Evolutionary conservation across 2,113 vertebrate genomes (phyloP), one percentile per base, ranked within the genome.

Genomic region (Forbesichthys agassizii): DNA sequence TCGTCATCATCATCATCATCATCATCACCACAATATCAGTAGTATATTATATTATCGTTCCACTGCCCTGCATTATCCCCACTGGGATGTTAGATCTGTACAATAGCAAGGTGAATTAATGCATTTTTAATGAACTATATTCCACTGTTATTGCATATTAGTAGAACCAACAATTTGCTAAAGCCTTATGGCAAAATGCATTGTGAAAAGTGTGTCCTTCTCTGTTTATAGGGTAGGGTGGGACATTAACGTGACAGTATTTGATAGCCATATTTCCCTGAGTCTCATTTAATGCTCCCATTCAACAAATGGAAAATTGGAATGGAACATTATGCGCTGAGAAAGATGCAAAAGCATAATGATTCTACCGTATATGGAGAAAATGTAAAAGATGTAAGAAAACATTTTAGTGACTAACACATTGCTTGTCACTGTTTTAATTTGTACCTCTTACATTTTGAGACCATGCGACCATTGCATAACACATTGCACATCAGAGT

Each of bases 81-180:
- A 57, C 16, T 57, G 16, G 56, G 56, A 33, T 27, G 27, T 33
- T 58, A 33, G 9, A 18, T 56, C 27, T 18, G 27, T 27, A 6
- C 33, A 16, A 33, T 27, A 10, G 56, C 18, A 58, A 58, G 10
- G 55, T 57, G 16, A 33, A 58, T 12, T 1, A 27, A 58, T 58
- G 56, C 56, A 33, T 58, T 58, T 58, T 58, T 33, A 58, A 58
- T 58, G 27, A 58, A 58, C 13, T 52, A 8, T 52, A 52, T 52
- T 52, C 49, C 3, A 11, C 56, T 58, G 56, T 27, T 58, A 58
- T 11, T 5, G 18, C 27, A 58, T 11, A 58, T 58, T 58, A 9
- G 33, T 33, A 11, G 20, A 14, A 52, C 11, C 49, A 14, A 52
- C 49, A 52, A 11, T 52, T 52, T 42, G 36, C 36, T 42, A 42